Evolutionary conservation across 2,797 vertebrate genomes (phyloP).

Genomic region (Chaetodon trifasciatus): DNA sequence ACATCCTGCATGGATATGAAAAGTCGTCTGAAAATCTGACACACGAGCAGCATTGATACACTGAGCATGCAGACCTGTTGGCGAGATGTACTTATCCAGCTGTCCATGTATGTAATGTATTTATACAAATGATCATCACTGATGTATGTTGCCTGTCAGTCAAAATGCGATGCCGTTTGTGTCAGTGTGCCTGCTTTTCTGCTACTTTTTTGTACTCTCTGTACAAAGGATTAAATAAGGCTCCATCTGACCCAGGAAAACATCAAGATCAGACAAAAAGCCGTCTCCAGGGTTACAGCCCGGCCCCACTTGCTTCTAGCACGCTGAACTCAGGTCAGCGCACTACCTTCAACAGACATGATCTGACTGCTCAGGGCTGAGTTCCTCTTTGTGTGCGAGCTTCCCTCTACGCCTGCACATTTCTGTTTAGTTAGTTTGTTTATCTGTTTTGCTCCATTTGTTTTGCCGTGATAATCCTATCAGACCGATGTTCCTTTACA

Average conservation of each 20-base stretch:
- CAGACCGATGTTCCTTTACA: constrained; percentile 24
- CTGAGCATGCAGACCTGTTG: neutral
- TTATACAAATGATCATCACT: constrained; percentile 7
- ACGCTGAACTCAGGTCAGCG: constrained; percentile 42
- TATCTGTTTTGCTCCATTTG: constrained; percentile 36
- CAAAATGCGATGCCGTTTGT: neutral
- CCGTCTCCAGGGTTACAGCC: constrained; percentile 21
- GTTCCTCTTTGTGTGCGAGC: constrained; percentile 7
- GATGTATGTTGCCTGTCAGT: constrained; percentile 7
- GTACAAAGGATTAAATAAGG: constrained; percentile 6
- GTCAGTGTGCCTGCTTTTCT: neutral
- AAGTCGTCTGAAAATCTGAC: constrained; percentile 21
- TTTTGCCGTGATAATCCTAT: constrained; percentile 28
- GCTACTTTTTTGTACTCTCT: neutral
- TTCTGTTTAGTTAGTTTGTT: constrained; percentile 25
- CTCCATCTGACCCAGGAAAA: neutral
- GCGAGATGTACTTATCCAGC: neutral
- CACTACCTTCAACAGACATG: constrained; percentile 26
- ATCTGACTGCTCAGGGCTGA: constrained; percentile 36
- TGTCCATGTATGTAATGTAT: neutral
- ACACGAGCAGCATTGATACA: constrained; percentile 30
- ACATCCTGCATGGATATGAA: constrained; percentile 30
- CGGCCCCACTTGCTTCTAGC: constrained; percentile 12
- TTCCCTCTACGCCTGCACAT: constrained; percentile 2
- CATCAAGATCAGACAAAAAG: constrained; percentile 18